Base-by-base conservation (phyloP, 1,140 invertebrate genomes). In the Copidosoma floridanum region DNA sequence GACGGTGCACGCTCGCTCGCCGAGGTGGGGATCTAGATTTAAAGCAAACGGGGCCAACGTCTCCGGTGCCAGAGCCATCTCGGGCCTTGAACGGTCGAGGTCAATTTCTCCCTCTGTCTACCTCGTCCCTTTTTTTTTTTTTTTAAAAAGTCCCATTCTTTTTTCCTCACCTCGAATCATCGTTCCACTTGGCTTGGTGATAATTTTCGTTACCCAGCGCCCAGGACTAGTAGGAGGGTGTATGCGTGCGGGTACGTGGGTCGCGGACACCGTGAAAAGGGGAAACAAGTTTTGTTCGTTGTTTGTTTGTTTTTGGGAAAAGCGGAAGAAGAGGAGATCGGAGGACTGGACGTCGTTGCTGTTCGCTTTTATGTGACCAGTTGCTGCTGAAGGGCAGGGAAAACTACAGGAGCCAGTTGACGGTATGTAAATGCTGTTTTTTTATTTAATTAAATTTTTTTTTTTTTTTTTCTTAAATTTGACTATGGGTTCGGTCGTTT, bases 31-130 rank as follows among this genome's bases (percentile, higher is more conserved):
- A 81, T 74, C 77, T 77, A 71, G 76, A 81, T 81, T 79, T 79
- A 79, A 81, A 81, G 77, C 72, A 78, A 81, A 80, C 71, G 77
- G 77, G 78, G 78, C 73, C 78, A 80, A 75, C 74, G 71, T 77
- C 73, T 71, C 65, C 66, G 72, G 67, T 70, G 50, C 75, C 77
- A 80, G 76, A 79, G 69, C 72, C 71, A 79, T 77, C 76, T 78
- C 77, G 67, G 65, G 75, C 73, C 76, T 79, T 74, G 73, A 76
- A 57, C 69, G 74, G 76, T 73, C 66, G 68, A 75, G 74, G 76
- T 71, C 75, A 75, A 54, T 50, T 61, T 48, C 51, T 27, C 35
- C 16, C 56, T n/a, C 16, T 12, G 35, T n/a, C 47, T 41, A 26
- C 35, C 18, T 11, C 18, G 38, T 18, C 38, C 20, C 10, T 18